Percentiles rank a stretch among this genome's conserved stretches.
Conservation (phyloP, 2,797 vertebrate genomes). For the Sylvilagus floridanus region DNA sequence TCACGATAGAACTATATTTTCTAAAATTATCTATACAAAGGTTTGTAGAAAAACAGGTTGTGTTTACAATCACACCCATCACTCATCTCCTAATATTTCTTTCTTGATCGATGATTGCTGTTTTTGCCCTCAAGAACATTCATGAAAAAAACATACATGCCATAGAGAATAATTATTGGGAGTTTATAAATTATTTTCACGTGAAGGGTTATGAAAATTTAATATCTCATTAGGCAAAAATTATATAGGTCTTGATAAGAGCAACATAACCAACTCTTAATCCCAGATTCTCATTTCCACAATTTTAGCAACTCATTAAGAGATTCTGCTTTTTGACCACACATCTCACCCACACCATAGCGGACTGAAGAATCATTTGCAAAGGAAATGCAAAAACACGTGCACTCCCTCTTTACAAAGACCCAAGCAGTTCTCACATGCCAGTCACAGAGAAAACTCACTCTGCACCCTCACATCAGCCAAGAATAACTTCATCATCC, state of each 20-base stretch:
- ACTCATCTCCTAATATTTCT: neutral
- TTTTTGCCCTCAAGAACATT: neutral
- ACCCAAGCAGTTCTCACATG: neutral
- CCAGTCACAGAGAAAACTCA: neutral
- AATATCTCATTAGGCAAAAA: neutral
- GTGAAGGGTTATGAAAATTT: constrained; percentile 42
- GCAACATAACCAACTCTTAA: neutral
- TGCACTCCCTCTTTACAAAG: neutral
- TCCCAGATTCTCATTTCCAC: neutral
- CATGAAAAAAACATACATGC: neutral
- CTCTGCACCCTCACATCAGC: neutral
- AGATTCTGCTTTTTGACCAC: neutral
- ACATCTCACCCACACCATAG: neutral
- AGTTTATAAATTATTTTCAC: constrained; percentile 41
- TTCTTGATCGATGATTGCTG: neutral
- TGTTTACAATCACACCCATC: neutral
- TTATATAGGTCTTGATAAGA: constrained; percentile 18
- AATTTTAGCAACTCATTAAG: neutral
- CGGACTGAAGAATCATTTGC: neutral
- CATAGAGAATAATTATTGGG: neutral
- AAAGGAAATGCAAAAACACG: constrained; percentile 20
- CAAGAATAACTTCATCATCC: neutral
- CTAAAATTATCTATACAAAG: constrained; percentile 8
- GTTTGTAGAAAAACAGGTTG: neutral
- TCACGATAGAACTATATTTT: neutral